Evolutionary conservation across 2,113 vertebrate species (phyloP), one percentile per base, ranked within the genome.

Genomic region (Forbesichthys papilliferus): DNA sequence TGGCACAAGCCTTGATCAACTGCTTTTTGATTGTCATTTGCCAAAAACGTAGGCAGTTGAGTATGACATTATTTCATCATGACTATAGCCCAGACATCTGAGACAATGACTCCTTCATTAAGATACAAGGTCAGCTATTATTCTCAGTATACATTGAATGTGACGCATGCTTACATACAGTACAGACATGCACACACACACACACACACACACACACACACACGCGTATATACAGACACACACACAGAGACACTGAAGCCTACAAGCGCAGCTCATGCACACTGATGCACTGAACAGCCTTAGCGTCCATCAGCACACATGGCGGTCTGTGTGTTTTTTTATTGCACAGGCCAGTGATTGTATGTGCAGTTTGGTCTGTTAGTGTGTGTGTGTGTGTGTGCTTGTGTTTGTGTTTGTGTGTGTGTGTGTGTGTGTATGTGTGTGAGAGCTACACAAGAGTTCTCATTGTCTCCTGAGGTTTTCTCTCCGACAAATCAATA

Each of bases 401-500:
- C 74, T 16, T 16, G 16, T 16, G 64, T 59, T 73, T 79, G 63
- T 1, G 58, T 34, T 48, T 49, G 74, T 68, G 76, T 14, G 57
- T 64, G 49, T 74, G 68, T 71, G 27, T 27, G 27, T 2, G 27
- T 3, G 27, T 27, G 27, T 27, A 2, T 27, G 27, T 34, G 55
- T 55, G 48, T 56, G 57, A 13, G 55, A 14, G 55, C 79, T 70
- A 71, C 82, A 91, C 88, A 90, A 90, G 78, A 81, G 81, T 69
- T 82, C 16, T 74, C 75, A 86, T 89, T 91, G 88, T 91, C 76
- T 79, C 69, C 69, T 64, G 77, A 79, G 83, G 77, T 88, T 86
- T 76, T 58, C 78, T 73, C 77, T 71, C 36, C 42, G 71, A 68
- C 71, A 78, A 87, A 87, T 91, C 83, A 89, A 86, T 83, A 74